A percentile compares a stretch with the other conserved stretches of the same genome.
These are phyloP conservation scores for Mimas tiliae DNA, from an alignment of 2,888 invertebrate genomes.

Conservation along the genomic window DNA sequence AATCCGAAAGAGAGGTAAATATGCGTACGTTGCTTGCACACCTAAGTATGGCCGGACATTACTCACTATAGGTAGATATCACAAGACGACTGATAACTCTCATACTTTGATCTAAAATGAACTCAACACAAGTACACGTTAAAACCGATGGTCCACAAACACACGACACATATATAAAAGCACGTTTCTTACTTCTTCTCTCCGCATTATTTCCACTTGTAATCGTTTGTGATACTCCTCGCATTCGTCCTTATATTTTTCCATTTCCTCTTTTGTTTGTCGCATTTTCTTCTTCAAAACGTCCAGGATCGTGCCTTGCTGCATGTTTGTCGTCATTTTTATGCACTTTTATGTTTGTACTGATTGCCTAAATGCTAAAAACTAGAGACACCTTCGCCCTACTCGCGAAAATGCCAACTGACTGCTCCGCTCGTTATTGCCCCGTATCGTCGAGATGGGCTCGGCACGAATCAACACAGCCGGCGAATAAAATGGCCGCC, in stretches of 20 bases:
- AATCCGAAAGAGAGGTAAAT: slow-evolving; percentile 77
- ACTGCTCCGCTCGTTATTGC: slow-evolving; percentile 73
- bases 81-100: slow-evolving; percentile 73
- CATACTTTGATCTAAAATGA: slow-evolving; percentile 54
- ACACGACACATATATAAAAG: slow-evolving; percentile 67
- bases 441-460: slow-evolving; percentile 80
- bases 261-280: slow-evolving; percentile 99
- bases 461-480: slow-evolving; percentile 81
- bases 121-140: slow-evolving; percentile 60
- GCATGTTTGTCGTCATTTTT: slow-evolving; percentile 94
- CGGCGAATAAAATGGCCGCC: slow-evolving; percentile 84
- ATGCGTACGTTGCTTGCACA: slow-evolving; percentile 84
- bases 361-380: slow-evolving; percentile 71
- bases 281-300: slow-evolving; percentile 99
- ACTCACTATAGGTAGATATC: slow-evolving; percentile 84
- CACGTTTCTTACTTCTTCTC: slow-evolving; percentile 96
- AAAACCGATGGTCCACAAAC: slow-evolving; percentile 56
- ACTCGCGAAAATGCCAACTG: slow-evolving; percentile 85
- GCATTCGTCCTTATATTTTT: slow-evolving; percentile 98
- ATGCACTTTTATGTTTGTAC: slow-evolving; percentile 74
- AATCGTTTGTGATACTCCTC: slow-evolving; percentile 98
- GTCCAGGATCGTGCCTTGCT: slow-evolving; percentile 97
- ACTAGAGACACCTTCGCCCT: slow-evolving; percentile 81
- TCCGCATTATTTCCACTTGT: slow-evolving; percentile 97
- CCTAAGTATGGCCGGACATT: slow-evolving; percentile 85